Evolutionary conservation across 2,888 invertebrate genomes (phyloP).

Genomic region (Pycnomerus fuliginosus): DNA sequence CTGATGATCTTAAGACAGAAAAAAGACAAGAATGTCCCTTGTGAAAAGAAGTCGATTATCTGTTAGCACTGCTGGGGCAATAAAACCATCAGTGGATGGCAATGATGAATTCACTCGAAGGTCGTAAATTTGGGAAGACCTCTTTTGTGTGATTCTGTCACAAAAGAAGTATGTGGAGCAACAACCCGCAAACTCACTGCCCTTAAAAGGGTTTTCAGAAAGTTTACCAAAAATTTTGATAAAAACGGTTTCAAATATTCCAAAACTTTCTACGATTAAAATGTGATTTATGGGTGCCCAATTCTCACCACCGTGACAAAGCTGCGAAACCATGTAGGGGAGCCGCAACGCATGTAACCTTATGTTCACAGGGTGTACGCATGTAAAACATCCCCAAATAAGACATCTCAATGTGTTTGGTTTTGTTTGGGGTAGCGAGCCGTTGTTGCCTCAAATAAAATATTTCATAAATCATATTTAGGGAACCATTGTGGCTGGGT

Average conservation of each 20-base stretch:
- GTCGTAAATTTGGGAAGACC: no score
- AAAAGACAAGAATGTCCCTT: background rate
- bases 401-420: conserved; percentile 37
- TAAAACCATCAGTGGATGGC: conserved; percentile 1
- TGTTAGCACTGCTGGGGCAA: background rate
- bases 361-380: conserved; percentile 35
- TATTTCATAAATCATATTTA: conserved; percentile 54
- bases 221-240: no score
- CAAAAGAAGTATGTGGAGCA: no score
- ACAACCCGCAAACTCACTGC: no score
- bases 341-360: conserved; percentile 26
- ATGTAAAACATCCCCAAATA: conserved; percentile 31
- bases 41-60: conserved; percentile 5
- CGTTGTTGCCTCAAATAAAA: conserved; percentile 50
- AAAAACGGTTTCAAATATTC: no score
- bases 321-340: conserved; percentile 28
- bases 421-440: conserved; percentile 47
- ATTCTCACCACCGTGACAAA: conserved; percentile 38
- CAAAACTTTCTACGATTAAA: no score
- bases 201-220: no score
- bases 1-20: no score
- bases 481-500: conserved; percentile 46
- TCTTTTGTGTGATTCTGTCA: no score
- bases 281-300: conserved; percentile 31
- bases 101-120: background rate